Conservation (phyloP, 2,113 vertebrate genomes). For the Salminus brasiliensis region DNA sequence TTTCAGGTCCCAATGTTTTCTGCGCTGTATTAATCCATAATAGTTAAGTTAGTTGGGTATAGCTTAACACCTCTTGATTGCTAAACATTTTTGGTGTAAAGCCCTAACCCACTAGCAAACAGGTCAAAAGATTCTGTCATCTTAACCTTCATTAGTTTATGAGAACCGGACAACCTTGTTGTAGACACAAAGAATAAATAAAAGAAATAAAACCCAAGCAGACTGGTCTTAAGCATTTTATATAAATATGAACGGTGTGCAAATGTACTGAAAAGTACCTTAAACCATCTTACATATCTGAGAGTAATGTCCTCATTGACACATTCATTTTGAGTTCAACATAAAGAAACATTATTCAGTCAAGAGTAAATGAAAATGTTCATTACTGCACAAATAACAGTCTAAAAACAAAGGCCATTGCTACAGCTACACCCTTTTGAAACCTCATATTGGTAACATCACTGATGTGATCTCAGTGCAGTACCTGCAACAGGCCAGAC, state of each 20-base stretch:
- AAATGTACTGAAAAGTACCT: slow-evolving; percentile 51
- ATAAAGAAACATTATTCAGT: slow-evolving; percentile 8
- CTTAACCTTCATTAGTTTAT: neutral
- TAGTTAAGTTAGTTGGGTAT: no score
- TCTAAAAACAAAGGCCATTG: slow-evolving; percentile 21
- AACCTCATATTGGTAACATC: slow-evolving; percentile 26
- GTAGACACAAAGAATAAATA: slow-evolving; percentile 30
- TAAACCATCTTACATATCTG: slow-evolving; percentile 12
- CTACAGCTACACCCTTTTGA: slow-evolving; percentile 17
- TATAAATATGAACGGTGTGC: slow-evolving; percentile 47
- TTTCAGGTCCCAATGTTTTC: no score
- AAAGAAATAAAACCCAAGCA: slow-evolving; percentile 3
- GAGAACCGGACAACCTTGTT: neutral
- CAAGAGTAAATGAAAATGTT: slow-evolving; percentile 27
- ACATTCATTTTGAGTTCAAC: slow-evolving; percentile 19
- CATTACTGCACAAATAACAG: slow-evolving; percentile 26
- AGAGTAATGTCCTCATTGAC: slow-evolving; percentile 2
- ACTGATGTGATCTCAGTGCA: slow-evolving; percentile 33
- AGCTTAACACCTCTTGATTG: no score
- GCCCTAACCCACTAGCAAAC: neutral
- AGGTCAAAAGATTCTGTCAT: neutral
- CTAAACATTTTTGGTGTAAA: no score
- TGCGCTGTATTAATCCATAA: no score
- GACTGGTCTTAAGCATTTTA: slow-evolving; percentile 21
- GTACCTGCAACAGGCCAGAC: slow-evolving; percentile 32